These are phyloP conservation scores for Mandrillus leucophaeus DNA, from an alignment of 2,113 vertebrate species.

Conservation along the genomic window DNA sequence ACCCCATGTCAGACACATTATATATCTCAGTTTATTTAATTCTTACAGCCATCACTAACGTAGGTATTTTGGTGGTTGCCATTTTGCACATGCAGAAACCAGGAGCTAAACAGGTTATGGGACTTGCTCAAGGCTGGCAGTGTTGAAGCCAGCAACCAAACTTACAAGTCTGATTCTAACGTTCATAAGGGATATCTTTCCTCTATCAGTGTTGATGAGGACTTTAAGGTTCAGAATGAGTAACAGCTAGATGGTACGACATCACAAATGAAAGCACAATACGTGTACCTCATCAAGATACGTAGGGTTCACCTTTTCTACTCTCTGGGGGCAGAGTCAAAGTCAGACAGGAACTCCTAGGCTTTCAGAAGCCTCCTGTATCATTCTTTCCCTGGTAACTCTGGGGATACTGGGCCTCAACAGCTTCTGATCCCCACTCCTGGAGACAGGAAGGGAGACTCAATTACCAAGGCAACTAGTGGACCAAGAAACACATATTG, in stretches of 20 bases:
- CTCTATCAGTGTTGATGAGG: background rate
- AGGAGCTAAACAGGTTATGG: background rate
- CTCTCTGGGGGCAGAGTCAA: background rate
- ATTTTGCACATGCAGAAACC: background rate
- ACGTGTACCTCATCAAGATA: background rate
- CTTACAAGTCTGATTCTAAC: background rate
- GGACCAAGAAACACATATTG: background rate
- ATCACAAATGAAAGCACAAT: background rate
- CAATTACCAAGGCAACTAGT: background rate
- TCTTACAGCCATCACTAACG: background rate
- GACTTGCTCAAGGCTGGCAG: background rate
- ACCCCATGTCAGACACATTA: background rate
- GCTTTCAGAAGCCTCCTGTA: background rate
- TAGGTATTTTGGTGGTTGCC: too few relatives aligned
- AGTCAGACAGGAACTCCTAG: background rate
- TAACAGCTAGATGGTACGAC: background rate
- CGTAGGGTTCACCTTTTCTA: background rate
- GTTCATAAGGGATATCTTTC: background rate
- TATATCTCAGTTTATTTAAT: background rate
- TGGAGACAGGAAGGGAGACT: background rate
- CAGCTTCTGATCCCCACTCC: background rate
- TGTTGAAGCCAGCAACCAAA: background rate
- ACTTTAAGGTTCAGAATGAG: background rate
- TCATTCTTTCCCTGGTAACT: background rate
- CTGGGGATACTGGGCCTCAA: background rate